These are phyloP conservation scores for Diplazon laetatorius DNA, from an alignment of 2,888 invertebrate species.

Conservation along the genomic window DNA sequence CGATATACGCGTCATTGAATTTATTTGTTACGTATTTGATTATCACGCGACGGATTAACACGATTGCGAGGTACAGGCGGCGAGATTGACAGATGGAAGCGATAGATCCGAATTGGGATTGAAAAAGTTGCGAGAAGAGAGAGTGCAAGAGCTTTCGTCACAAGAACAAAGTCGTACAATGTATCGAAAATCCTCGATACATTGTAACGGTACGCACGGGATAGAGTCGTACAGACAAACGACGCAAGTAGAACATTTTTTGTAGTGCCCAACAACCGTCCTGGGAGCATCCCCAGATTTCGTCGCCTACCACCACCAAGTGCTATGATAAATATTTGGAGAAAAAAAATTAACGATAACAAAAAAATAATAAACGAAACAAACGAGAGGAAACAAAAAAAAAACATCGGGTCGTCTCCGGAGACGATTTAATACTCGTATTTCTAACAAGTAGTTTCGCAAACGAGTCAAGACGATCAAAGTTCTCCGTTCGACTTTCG, in stretches of 20 bases:
- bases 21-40: constrained; percentile 35
- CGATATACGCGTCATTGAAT: constrained; percentile 46
- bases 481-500: constrained; percentile 21
- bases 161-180: constrained; percentile 30
- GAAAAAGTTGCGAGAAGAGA: constrained; percentile 31
- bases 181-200: constrained; percentile 18
- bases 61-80: constrained; percentile 27
- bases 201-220: constrained; percentile 25
- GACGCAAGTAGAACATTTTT: constrained; percentile 28
- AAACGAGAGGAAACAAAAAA: neutral
- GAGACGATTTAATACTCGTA: constrained; percentile 39
- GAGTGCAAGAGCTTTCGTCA: constrained; percentile 29
- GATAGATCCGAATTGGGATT: constrained; percentile 18
- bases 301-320: constrained; percentile 59
- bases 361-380: constrained; percentile 8
- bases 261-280: constrained; percentile 42
- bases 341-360: too few relatives aligned
- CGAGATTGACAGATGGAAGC: constrained; percentile 31
- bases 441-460: constrained; percentile 18
- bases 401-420: constrained; percentile 40
- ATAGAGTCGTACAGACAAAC: constrained; percentile 40
- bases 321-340: constrained; percentile 58
- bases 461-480: constrained; percentile 11
- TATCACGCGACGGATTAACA: constrained; percentile 43
- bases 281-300: constrained; percentile 47